Percentiles rank a stretch among this genome's conserved stretches.
Conservation (phyloP, 1,140 invertebrate species). For the Triops cancriformis region DNA sequence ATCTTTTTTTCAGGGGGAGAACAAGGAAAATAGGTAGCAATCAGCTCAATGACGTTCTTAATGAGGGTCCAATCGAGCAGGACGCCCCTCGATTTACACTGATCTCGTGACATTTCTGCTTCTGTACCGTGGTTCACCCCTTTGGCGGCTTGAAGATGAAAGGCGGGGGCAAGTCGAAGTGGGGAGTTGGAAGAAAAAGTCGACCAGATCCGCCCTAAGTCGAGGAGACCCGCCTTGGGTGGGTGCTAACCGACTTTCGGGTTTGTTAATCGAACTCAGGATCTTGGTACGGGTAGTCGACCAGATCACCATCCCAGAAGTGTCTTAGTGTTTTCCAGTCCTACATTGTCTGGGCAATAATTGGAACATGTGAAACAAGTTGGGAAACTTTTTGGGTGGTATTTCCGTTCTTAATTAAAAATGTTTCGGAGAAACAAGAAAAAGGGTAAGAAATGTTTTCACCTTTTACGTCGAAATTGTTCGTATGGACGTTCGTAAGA, state of each 20-base stretch:
- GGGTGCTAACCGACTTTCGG: neutral
- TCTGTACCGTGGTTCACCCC: neutral
- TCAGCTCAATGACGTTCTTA: neutral
- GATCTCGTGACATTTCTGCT: neutral
- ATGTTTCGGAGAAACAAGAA: neutral
- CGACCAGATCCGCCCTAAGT: neutral
- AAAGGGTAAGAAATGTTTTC: neutral
- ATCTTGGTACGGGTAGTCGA: neutral
- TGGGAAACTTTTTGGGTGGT: neutral
- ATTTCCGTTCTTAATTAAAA: neutral
- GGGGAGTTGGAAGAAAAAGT: neutral
- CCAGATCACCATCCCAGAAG: neutral
- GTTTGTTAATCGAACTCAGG: constrained; percentile 10
- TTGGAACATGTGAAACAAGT: neutral
- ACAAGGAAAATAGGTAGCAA: neutral
- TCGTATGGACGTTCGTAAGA: too few relatives aligned
- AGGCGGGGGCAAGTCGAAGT: neutral
- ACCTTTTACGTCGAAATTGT: too few relatives aligned
- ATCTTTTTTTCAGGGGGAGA: neutral
- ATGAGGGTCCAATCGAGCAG: neutral
- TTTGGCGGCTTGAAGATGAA: neutral
- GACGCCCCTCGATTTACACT: neutral
- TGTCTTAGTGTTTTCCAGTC: neutral
- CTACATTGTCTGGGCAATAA: neutral
- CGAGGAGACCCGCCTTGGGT: neutral